Conservation (phyloP, 2,888 invertebrate species). For the Nowickia ferox region DNA sequence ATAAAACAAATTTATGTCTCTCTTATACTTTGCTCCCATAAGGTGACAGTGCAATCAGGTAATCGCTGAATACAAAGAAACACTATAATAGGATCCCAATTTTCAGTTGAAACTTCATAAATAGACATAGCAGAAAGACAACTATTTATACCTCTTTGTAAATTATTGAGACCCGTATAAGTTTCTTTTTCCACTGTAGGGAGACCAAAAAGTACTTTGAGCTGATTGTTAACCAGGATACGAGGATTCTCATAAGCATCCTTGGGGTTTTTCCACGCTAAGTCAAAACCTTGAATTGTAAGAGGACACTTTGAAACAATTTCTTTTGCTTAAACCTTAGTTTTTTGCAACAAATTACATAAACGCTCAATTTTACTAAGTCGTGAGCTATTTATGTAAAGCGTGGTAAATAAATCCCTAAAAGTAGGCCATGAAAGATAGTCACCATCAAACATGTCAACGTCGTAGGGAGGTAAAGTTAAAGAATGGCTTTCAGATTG, state of each 20-base stretch:
- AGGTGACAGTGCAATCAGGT: no score
- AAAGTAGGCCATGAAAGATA: no score
- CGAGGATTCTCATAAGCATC: neutral
- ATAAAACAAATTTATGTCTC: no score
- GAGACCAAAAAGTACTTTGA: neutral
- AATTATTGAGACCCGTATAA: neutral
- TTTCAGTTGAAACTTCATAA: neutral
- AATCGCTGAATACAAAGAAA: neutral
- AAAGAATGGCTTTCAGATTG: no score
- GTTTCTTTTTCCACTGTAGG: neutral
- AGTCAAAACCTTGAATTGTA: neutral
- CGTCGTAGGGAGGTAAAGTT: no score
- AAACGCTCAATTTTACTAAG: neutral
- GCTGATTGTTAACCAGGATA: slow-evolving; percentile 10
- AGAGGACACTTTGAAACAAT: no score
- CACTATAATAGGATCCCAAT: neutral
- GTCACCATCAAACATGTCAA: no score
- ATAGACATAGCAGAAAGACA: neutral
- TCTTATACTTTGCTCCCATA: no score
- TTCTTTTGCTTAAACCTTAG: neutral
- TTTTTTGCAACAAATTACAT: neutral
- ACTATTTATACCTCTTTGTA: neutral
- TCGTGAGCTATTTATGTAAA: no score
- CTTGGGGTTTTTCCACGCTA: neutral
- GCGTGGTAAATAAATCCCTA: no score